Conservation (phyloP, 2,888 invertebrate species). For the Ischnus inquisitorius region DNA sequence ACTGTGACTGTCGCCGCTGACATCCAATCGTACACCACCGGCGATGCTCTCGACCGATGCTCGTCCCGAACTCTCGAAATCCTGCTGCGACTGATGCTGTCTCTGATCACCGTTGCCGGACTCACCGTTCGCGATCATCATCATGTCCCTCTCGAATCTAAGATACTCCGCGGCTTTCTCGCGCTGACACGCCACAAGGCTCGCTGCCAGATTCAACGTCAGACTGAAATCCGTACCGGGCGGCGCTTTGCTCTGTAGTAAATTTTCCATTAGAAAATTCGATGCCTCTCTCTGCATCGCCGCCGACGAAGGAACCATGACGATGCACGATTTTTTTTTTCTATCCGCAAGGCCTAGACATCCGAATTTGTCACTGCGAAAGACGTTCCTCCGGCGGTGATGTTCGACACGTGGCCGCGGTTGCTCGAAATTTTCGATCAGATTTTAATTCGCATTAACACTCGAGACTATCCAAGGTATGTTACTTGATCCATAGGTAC, state of each 20-base stretch:
- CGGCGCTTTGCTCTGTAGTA: slow-evolving; percentile 87
- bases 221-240: slow-evolving; percentile 85
- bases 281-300: slow-evolving; percentile 86
- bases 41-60: slow-evolving; percentile 60
- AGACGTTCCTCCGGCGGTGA: neutral
- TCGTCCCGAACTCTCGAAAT: slow-evolving; percentile 57
- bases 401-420: neutral
- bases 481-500: slow-evolving; percentile 16
- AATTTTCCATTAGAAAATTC: slow-evolving; percentile 88
- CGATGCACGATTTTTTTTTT: neutral
- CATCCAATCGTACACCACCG: slow-evolving; percentile 58
- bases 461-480: neutral
- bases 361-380: neutral
- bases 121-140: slow-evolving; percentile 57
- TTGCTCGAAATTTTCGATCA: neutral
- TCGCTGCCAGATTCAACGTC: slow-evolving; percentile 86
- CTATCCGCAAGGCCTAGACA: neutral
- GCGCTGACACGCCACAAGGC: slow-evolving; percentile 81
- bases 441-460: neutral
- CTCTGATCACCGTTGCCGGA: slow-evolving; percentile 50
- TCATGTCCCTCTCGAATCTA: slow-evolving; percentile 74
- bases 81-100: slow-evolving; percentile 65
- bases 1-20: slow-evolving; percentile 60
- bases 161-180: slow-evolving; percentile 80
- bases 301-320: slow-evolving; percentile 84